Evolutionary conservation across 2,113 vertebrate species (phyloP), one percentile per base, ranked within the genome.

Genomic region (Lophochroa leadbeateri): DNA sequence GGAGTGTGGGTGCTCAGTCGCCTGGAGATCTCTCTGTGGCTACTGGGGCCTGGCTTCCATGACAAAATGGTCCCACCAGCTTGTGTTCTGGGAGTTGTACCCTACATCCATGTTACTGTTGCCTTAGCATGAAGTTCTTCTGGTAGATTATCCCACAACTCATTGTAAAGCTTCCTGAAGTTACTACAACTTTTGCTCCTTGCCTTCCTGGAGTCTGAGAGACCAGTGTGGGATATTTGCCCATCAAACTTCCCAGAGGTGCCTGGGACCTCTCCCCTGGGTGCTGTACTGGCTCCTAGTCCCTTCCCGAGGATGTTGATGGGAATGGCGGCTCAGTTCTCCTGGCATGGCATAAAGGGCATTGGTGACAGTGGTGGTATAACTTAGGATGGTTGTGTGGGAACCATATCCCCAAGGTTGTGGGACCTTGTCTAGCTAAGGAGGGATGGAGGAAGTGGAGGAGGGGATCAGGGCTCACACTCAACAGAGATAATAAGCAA

Each of bases 81-180:
- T 58, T 19, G 9, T 58, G 16, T n/a, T 78, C 37, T 7, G 7
- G 61, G 52, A 39, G 8, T 1, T 68, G 47, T 23, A 44, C 17
- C 17, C 50, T 43, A 1, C 11, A 19, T 31, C 55, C 49, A 13
- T 0, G 0, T n/a, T 63, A 8, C 68, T 1, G 0, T 43, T 35
- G 44, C 41, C 64, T 37, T 28, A 6, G 14, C 1, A 3, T 24
- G 64, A 19, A 7, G 3, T 55, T 82, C 44, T 82, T 65, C 49
- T 13, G 29, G 14, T 18, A 52, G 65, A n/a, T 13, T 6, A 20
- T 29, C 27, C 58, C 24, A 31, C 46, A 75, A 14, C 23, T 89
- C 64, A 17, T 41, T 3, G 3, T 61, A 13, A 76, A 65, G 7
- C 29, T 28, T 77, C 46, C 39, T 33, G 35, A 31, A 72, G 28